Conservation (phyloP, 2,113 vertebrate species). For the Pedionomus torquatus region DNA sequence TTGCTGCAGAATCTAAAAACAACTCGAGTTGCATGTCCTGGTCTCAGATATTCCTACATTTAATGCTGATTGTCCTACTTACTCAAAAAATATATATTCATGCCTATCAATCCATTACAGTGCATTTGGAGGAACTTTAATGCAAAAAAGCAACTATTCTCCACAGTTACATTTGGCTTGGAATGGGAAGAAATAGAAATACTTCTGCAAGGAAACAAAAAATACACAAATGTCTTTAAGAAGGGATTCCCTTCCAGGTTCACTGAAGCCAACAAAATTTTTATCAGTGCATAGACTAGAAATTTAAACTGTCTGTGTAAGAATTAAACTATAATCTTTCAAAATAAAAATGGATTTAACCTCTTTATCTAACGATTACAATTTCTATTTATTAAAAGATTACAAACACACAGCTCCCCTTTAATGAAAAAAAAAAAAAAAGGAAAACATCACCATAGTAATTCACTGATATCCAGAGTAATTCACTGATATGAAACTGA, state of each 20-base stretch:
- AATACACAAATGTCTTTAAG: background rate
- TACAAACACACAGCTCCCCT: background rate
- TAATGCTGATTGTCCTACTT: background rate
- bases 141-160: background rate
- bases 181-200: background rate
- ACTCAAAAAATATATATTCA: background rate
- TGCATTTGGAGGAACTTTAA: background rate
- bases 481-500: background rate
- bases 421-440: background rate
- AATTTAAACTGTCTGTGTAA: background rate
- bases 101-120: background rate
- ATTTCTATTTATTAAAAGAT: background rate
- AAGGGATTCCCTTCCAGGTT: background rate
- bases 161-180: background rate
- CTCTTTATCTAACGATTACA: background rate
- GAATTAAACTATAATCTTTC: background rate
- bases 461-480: background rate
- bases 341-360: conserved; percentile 29
- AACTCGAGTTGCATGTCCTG: background rate
- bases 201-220: background rate
- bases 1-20: conserved; percentile 20
- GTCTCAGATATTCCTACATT: background rate
- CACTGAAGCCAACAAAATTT: background rate
- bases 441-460: background rate
- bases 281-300: background rate